phyloP scores from a whole-genome alignment of 2,113 vertebrate species.

The Myotis lucifugus region DNA sequence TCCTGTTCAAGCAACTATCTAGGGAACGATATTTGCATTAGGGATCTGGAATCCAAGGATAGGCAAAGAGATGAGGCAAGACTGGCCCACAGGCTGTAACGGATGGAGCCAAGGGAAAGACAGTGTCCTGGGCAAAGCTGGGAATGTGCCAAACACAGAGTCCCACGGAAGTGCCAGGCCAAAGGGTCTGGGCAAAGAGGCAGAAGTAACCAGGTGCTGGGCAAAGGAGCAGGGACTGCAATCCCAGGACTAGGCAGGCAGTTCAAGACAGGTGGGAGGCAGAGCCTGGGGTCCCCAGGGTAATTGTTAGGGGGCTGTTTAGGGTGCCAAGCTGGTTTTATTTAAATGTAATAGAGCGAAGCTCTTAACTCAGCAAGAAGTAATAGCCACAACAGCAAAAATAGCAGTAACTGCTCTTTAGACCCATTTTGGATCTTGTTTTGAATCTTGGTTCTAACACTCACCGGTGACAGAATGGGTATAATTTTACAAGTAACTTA shows the following conservation, averaged over 20 bases:
- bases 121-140: neutral
- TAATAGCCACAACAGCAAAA: neutral
- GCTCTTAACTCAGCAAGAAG: slow-evolving; percentile 44
- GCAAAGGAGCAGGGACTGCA: slow-evolving; percentile 25
- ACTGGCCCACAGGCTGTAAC: neutral
- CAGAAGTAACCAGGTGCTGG: slow-evolving; percentile 59
- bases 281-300: slow-evolving; percentile 17
- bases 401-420: neutral
- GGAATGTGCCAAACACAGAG: neutral
- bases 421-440: neutral
- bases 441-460: neutral
- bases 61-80: slow-evolving; percentile 41
- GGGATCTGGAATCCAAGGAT: slow-evolving; percentile 12
- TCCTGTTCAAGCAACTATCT: neutral
- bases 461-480: neutral
- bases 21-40: neutral
- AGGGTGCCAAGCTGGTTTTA: slow-evolving; percentile 42
- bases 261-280: slow-evolving; percentile 10
- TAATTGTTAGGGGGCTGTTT: neutral
- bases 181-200: slow-evolving; percentile 46
- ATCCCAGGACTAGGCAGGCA: neutral
- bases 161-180: neutral
- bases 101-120: slow-evolving; percentile 14
- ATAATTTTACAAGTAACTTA: neutral
- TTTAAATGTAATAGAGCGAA: slow-evolving; percentile 48